These are phyloP conservation scores for Conchocele bisecta DNA, from an alignment of 2,888 invertebrate genomes.

Conservation along the genomic window DNA sequence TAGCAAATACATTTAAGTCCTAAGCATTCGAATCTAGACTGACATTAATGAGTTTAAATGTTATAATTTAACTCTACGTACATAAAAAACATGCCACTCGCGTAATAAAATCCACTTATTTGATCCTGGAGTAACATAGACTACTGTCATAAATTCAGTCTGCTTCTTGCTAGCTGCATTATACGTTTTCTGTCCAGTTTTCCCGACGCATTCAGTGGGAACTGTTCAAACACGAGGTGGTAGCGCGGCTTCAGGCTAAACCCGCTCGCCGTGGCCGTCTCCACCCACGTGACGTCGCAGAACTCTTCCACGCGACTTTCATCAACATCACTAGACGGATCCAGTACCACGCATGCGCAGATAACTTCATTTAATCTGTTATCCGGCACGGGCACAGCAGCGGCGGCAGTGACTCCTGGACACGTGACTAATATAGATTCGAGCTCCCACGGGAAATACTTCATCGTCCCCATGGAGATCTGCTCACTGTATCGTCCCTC, in stretches of 20 bases:
- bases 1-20: too few relatives aligned
- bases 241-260: conserved; percentile 35
- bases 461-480: conserved; percentile 6
- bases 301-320: conserved; percentile 23
- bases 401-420: conserved; percentile 2
- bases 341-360: conserved; percentile 15
- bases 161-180: conserved; percentile 15
- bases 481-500: conserved; percentile 11
- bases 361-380: conserved; percentile 5
- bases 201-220: conserved; percentile 35
- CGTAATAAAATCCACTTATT: too few relatives aligned
- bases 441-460: conserved; percentile 9
- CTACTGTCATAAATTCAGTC: conserved; percentile 23
- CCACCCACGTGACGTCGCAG: conserved; percentile 31
- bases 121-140: too few relatives aligned
- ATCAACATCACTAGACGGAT: background rate
- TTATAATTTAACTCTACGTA: too few relatives aligned
- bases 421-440: conserved; percentile 3
- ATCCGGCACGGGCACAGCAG: conserved; percentile 26
- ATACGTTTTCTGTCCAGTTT: conserved; percentile 41
- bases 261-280: conserved; percentile 20
- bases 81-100: too few relatives aligned
- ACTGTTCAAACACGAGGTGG: conserved; percentile 23
- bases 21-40: too few relatives aligned
- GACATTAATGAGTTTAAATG: too few relatives aligned